Conservation (phyloP, 2,113 vertebrate species). For the Silurus meridionalis region DNA sequence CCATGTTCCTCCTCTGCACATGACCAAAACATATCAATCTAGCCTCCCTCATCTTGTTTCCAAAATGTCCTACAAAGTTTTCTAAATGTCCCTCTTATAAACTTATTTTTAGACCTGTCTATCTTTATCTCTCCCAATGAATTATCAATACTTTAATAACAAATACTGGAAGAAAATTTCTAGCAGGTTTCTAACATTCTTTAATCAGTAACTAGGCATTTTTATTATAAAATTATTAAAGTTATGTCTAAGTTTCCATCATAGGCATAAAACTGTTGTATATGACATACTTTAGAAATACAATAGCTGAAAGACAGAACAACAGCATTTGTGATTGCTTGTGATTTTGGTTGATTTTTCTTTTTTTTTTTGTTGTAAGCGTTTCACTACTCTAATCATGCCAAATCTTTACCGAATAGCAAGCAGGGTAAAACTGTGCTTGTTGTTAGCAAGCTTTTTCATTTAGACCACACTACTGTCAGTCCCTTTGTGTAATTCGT, state of each 20-base stretch:
- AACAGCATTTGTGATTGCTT: neutral
- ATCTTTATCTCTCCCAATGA: too few relatives aligned
- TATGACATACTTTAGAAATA: neutral
- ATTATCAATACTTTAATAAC: neutral
- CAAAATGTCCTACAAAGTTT: too few relatives aligned
- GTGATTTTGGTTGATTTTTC: too few relatives aligned
- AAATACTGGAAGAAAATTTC: neutral
- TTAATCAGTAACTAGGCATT: neutral
- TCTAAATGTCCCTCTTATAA: too few relatives aligned
- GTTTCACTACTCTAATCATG: neutral
- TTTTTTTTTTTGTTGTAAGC: neutral
- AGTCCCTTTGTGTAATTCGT: neutral
- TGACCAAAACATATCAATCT: too few relatives aligned
- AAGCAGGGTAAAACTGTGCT: neutral
- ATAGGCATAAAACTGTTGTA: neutral
- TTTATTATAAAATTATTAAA: neutral
- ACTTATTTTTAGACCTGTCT: too few relatives aligned
- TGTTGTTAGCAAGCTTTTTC: neutral
- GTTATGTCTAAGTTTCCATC: neutral
- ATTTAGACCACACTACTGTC: neutral
- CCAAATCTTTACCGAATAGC: neutral
- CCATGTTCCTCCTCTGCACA: too few relatives aligned
- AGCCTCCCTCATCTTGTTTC: too few relatives aligned
- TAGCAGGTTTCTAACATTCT: neutral
- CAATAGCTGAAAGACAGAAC: neutral